A percentile compares a stretch with the other conserved stretches of the same genome.
Conservation (phyloP, 2,113 vertebrate species). For the Arizona elegans region DNA sequence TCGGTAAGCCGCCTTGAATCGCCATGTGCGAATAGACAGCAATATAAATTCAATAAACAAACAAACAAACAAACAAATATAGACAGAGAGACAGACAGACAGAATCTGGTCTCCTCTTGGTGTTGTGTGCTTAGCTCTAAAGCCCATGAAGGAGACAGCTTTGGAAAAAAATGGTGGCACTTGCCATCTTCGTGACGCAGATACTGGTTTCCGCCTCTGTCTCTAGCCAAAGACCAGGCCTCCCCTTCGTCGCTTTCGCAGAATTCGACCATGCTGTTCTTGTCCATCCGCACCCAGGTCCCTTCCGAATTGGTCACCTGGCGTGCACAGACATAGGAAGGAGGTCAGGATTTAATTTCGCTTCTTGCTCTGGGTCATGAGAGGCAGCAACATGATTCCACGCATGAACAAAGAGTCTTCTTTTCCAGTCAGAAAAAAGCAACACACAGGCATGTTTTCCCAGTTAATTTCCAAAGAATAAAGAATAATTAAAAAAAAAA, state of each 20-base stretch:
- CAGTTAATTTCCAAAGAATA: conserved; percentile 72
- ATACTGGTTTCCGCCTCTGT: conserved; percentile 96
- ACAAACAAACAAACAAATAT: too few relatives aligned
- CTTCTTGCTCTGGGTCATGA: conserved; percentile 45
- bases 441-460: conserved; percentile 53
- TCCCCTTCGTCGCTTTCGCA: conserved; percentile 99
- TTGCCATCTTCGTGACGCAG: conserved; percentile 96
- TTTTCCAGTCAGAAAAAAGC: conserved; percentile 38
- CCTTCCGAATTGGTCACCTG: conserved; percentile 98
- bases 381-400: conserved; percentile 55
- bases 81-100: too few relatives aligned
- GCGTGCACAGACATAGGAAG: conserved; percentile 77
- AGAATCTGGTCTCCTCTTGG: background rate
- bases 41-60: too few relatives aligned
- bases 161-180: conserved; percentile 65
- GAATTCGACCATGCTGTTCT: conserved; percentile 99
- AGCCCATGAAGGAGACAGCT: conserved; percentile 1
- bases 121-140: background rate
- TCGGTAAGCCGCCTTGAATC: too few relatives aligned
- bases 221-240: conserved; percentile 96
- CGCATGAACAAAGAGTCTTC: conserved; percentile 27
- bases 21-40: too few relatives aligned
- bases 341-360: conserved; percentile 60
- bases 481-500: conserved; percentile 47
- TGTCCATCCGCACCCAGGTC: conserved; percentile 97